These are phyloP conservation scores for Chaitophorus viminalis DNA, from an alignment of 2,888 invertebrate species.

Conservation along the genomic window DNA sequence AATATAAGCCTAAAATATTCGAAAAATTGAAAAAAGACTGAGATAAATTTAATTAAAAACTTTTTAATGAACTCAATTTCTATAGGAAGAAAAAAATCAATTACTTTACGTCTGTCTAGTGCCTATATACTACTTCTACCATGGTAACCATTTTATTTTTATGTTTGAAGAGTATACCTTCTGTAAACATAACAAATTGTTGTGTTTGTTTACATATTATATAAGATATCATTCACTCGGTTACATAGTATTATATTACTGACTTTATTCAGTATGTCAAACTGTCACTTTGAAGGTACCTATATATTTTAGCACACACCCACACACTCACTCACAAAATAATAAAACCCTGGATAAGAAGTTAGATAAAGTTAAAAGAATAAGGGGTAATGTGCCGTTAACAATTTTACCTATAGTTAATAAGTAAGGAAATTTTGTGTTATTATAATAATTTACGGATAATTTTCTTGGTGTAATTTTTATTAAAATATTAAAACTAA, in stretches of 20 bases:
- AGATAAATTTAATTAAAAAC: slow-evolving; percentile 8
- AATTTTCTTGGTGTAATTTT: no score
- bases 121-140: not conserved
- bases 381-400: not conserved
- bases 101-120: not conserved
- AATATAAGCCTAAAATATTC: not conserved
- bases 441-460: no score
- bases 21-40: not conserved
- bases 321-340: no score
- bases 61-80: not conserved
- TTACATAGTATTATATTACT: slow-evolving; percentile 20
- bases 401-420: no score
- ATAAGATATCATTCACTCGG: slow-evolving; percentile 11
- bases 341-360: not conserved
- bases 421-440: no score
- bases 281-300: not conserved
- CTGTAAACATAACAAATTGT: slow-evolving; percentile 18
- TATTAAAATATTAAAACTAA: no score
- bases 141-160: slow-evolving; percentile 12
- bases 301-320: not conserved
- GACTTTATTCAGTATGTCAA: slow-evolving; percentile 9
- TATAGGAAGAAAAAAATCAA: not conserved
- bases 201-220: slow-evolving; percentile 4
- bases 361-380: not conserved
- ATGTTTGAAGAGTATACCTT: slow-evolving; percentile 33